A percentile compares a stretch with the other conserved stretches of the same genome.
These are phyloP conservation scores for Zoanthus gigantus DNA, from an alignment of 92 coral and sea anemone genomes.

Conservation along the genomic window DNA sequence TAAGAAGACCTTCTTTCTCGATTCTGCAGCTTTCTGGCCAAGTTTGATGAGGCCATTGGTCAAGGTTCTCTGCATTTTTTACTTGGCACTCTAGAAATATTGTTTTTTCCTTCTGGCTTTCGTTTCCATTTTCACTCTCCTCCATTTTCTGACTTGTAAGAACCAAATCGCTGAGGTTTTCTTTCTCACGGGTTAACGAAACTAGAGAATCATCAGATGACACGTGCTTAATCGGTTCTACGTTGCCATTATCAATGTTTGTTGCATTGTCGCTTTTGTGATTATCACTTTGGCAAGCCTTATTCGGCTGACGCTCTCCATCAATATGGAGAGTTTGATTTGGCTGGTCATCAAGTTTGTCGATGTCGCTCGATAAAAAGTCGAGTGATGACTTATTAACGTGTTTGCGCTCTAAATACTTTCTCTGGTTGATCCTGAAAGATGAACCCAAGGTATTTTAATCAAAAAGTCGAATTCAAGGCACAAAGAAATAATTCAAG, in stretches of 20 bases:
- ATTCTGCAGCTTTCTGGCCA: not conserved
- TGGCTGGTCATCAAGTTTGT: not conserved
- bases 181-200: not conserved
- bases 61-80: not conserved
- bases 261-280: not conserved
- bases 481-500: no score
- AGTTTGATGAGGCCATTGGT: not conserved
- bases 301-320: not conserved
- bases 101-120: not conserved
- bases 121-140: not conserved
- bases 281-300: not conserved
- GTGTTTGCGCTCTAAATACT: no score
- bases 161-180: not conserved
- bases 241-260: not conserved
- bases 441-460: no score
- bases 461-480: no score
- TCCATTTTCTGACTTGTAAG: not conserved
- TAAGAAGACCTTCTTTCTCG: not conserved
- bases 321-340: not conserved
- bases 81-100: not conserved
- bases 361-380: no score
- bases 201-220: slow-evolving; percentile 9
- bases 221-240: not conserved
- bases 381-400: no score
- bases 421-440: no score